These are phyloP conservation scores for Rhopalosiphum nymphaeae DNA, from an alignment of 2,888 invertebrate genomes.

Conservation along the genomic window DNA sequence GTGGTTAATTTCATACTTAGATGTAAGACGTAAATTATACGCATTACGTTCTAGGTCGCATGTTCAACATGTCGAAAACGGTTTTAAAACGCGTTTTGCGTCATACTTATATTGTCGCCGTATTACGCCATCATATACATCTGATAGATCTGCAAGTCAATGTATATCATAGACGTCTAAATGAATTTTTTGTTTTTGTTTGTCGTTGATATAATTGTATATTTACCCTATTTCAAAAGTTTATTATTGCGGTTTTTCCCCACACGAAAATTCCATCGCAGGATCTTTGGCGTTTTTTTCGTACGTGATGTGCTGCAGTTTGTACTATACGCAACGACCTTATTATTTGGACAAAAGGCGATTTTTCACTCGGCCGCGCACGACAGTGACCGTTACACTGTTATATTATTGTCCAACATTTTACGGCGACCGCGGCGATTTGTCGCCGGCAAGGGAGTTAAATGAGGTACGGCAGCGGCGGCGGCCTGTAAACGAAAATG, in stretches of 20 bases:
- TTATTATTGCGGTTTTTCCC: background rate
- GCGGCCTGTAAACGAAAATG: slow-evolving; percentile 64
- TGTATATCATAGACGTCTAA: background rate
- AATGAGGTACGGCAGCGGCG: slow-evolving; percentile 52
- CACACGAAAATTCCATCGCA: background rate
- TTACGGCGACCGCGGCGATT: slow-evolving; percentile 55
- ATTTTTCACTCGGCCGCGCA: slow-evolving; percentile 61
- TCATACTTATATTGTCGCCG: background rate
- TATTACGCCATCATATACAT: background rate
- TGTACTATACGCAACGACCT: background rate
- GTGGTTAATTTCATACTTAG: no score
- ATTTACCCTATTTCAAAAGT: background rate
- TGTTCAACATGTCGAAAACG: background rate
- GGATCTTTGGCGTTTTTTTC: background rate
- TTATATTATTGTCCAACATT: slow-evolving; percentile 2
- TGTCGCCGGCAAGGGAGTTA: slow-evolving; percentile 52
- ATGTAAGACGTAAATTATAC: no score
- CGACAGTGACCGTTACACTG: slow-evolving; percentile 31
- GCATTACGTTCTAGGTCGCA: background rate
- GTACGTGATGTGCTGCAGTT: slow-evolving; percentile 9
- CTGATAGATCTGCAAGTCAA: background rate
- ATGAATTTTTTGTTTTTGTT: background rate
- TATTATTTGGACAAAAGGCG: slow-evolving; percentile 49
- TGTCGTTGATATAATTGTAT: background rate
- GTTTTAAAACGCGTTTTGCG: background rate